Percentiles rank a stretch among this genome's conserved stretches.
These are phyloP conservation scores for Galago senegalensis DNA, from an alignment of 2,797 vertebrate species.

Conservation along the genomic window DNA sequence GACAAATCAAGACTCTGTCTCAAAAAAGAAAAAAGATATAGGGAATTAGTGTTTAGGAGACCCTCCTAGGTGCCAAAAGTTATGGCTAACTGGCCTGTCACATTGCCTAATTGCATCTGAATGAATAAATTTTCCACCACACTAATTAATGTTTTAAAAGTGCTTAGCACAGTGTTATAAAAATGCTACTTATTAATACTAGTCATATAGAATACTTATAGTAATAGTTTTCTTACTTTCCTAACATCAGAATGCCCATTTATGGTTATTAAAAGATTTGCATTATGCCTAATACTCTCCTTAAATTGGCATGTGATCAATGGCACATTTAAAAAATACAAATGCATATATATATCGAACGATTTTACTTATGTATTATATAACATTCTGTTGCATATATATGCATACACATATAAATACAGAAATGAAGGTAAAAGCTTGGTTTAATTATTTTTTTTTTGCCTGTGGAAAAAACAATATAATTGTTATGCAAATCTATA, in stretches of 20 bases:
- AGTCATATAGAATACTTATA: slow-evolving; percentile 46
- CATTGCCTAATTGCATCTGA: slow-evolving; percentile 52
- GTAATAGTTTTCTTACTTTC: neutral
- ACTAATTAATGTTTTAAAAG: slow-evolving; percentile 33
- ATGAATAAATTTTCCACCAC: slow-evolving; percentile 62
- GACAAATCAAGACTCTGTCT: no score
- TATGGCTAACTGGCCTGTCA: neutral
- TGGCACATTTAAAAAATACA: slow-evolving; percentile 40
- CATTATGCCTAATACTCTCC: neutral
- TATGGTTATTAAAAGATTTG: slow-evolving; percentile 3
- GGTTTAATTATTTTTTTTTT: neutral
- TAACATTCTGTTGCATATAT: neutral
- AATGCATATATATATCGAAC: neutral
- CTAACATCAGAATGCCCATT: slow-evolving; percentile 38
- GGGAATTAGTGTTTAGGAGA: neutral
- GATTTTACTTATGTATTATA: neutral
- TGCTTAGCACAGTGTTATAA: slow-evolving; percentile 16
- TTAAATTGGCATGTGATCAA: slow-evolving; percentile 35
- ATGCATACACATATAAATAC: neutral
- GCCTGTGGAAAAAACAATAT: neutral
- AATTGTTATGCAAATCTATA: neutral
- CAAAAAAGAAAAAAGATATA: no score
- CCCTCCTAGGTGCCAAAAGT: slow-evolving; percentile 54
- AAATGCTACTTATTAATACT: slow-evolving; percentile 41
- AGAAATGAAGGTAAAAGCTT: slow-evolving; percentile 4